Evolutionary conservation across 2,797 vertebrate species (phyloP).

Genomic region (Pempheris klunzingeri): DNA sequence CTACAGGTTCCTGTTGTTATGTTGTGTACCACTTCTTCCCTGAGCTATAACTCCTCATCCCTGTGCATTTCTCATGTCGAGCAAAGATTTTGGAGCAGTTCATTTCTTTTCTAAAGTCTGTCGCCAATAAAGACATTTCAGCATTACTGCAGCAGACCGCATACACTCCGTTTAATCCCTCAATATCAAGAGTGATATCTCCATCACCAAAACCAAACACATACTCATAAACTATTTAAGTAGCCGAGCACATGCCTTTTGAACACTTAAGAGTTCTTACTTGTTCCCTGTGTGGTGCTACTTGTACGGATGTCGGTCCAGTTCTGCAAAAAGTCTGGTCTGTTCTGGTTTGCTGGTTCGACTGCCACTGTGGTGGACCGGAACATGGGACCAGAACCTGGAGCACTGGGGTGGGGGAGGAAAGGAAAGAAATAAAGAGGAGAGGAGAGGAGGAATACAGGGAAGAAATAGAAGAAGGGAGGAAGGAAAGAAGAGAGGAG

Average conservation of each 20-base stretch:
- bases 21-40: not conserved
- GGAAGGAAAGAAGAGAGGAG: no score
- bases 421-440: not conserved
- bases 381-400: constrained; percentile 98
- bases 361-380: constrained; percentile 97
- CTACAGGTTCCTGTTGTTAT: not conserved
- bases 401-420: constrained; percentile 85
- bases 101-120: constrained; percentile 11
- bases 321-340: constrained; percentile 47
- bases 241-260: constrained; percentile 15
- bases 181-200: constrained; percentile 52
- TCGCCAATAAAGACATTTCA: constrained; percentile 36
- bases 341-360: constrained; percentile 74
- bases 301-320: constrained; percentile 45
- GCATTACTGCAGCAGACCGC: constrained; percentile 19
- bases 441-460: not conserved
- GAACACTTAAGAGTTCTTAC: constrained; percentile 62
- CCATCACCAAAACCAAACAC: constrained; percentile 71
- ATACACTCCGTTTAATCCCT: constrained; percentile 50
- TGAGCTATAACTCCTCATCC: not conserved
- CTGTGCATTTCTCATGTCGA: not conserved
- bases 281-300: constrained; percentile 51
- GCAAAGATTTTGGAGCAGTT: constrained; percentile 7
- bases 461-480: not conserved
- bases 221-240: constrained; percentile 67